These are phyloP conservation scores for Platichthys flesus DNA, from an alignment of 2,113 vertebrate genomes.

Conservation along the genomic window DNA sequence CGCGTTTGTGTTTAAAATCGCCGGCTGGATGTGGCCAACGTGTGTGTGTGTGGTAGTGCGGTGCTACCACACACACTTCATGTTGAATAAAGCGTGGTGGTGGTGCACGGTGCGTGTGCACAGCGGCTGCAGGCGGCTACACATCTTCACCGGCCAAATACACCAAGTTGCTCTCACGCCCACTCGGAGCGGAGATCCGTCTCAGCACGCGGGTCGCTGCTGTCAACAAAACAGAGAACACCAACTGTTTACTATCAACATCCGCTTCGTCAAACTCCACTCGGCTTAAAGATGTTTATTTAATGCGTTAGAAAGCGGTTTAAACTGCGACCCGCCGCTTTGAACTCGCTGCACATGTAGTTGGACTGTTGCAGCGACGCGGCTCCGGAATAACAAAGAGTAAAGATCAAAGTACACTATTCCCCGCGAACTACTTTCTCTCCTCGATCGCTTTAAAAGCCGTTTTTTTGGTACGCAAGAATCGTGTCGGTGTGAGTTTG, in stretches of 20 bases:
- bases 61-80: neutral
- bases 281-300: too few relatives aligned
- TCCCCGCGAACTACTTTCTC: neutral
- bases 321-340: constrained; percentile 3
- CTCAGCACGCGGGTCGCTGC: constrained; percentile 68
- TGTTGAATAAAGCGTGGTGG: neutral
- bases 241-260: neutral
- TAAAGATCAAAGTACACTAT: constrained; percentile 72
- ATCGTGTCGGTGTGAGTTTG: neutral
- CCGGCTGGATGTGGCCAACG: constrained; percentile 1
- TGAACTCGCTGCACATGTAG: constrained; percentile 71
- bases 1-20: constrained; percentile 1
- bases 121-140: constrained; percentile 15
- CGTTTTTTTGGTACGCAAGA: neutral
- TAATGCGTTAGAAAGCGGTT: neutral
- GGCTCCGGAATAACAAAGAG: constrained; percentile 72
- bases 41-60: neutral
- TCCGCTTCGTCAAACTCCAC: neutral
- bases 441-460: rapidly evolving
- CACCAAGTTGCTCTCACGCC: constrained; percentile 78
- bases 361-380: constrained; percentile 67
- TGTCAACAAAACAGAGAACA: constrained; percentile 73
- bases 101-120: neutral
- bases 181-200: constrained; percentile 67
- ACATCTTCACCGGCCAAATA: constrained; percentile 39